phyloP scores from a whole-genome alignment of 2,797 vertebrate genomes.

The Cyclopterus lumpus region DNA sequence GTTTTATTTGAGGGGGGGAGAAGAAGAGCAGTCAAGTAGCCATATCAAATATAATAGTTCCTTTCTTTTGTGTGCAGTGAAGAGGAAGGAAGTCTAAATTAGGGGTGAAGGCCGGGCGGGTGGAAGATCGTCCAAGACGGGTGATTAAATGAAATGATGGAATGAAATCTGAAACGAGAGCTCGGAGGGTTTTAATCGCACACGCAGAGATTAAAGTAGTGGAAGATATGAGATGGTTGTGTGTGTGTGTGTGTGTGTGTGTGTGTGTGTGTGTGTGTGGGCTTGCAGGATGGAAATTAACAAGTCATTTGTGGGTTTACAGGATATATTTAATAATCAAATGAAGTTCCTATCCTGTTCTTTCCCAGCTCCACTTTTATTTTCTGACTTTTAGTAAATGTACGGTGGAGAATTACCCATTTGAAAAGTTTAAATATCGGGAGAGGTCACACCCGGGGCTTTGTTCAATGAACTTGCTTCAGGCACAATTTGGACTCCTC shows the following conservation, averaged over 20 bases:
- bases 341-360: neutral
- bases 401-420: neutral
- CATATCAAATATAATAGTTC: conserved; percentile 11
- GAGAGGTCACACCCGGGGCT: neutral
- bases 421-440: neutral
- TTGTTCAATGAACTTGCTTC: too few species aligned
- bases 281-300: neutral
- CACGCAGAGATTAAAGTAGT: neutral
- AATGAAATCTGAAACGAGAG: conserved; percentile 36
- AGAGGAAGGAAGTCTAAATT: conserved; percentile 41
- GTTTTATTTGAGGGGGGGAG: conserved; percentile 24
- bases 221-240: neutral
- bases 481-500: too few species aligned
- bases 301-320: conserved; percentile 2
- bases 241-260: too few species aligned
- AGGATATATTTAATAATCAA: neutral
- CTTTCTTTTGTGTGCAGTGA: conserved; percentile 8
- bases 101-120: conserved; percentile 49
- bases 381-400: neutral
- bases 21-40: conserved; percentile 23
- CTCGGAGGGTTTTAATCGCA: conserved; percentile 1
- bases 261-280: neutral
- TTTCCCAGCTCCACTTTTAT: neutral
- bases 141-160: too few species aligned
- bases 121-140: conserved; percentile 31